Percentiles rank a stretch among this genome's conserved stretches.
phyloP scores from a whole-genome alignment of 2,888 invertebrate species.

The Cryptocephalus moraei region DNA sequence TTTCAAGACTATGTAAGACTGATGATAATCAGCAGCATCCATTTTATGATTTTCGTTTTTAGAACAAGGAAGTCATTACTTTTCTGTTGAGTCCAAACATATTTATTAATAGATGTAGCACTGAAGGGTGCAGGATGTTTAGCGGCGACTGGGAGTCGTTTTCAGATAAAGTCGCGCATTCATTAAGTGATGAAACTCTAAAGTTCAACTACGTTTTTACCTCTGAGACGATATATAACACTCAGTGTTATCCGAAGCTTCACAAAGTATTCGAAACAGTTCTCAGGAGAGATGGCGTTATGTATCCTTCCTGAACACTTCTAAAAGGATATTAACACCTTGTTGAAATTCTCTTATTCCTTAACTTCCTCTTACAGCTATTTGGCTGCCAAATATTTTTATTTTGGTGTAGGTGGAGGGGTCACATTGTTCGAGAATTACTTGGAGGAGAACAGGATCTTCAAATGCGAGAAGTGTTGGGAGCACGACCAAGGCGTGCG shows the following conservation, averaged over 20 bases:
- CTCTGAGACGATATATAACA: conserved; percentile 89
- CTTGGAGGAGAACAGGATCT: conserved; percentile 44
- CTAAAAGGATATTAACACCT: too few relatives aligned
- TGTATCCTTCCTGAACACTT: conserved; percentile 48
- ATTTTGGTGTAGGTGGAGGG: conserved; percentile 93
- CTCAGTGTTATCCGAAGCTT: conserved; percentile 67
- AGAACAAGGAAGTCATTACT: conserved; percentile 80
- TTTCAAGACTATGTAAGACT: conserved; percentile 91
- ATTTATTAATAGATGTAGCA: conserved; percentile 44
- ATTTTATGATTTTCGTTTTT: conserved; percentile 27
- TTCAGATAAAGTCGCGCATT: conserved; percentile 33
- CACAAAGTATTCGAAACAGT: conserved; percentile 54
- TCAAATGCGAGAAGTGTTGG: conserved; percentile 53
- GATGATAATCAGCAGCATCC: conserved; percentile 45
- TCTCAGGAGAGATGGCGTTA: conserved; percentile 50
- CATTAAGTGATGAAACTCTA: conserved; percentile 37
- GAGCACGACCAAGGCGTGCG: conserved; percentile 51
- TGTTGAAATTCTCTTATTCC: conserved; percentile 4
- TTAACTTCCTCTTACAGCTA: conserved; percentile 36
- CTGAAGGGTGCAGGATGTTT: conserved; percentile 45
- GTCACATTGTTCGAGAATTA: conserved; percentile 62
- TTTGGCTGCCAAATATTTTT: conserved; percentile 83
- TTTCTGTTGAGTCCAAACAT: conserved; percentile 76
- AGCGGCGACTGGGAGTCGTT: conserved; percentile 58
- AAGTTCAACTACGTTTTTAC: conserved; percentile 81